Percentiles rank a stretch among this genome's conserved stretches.
These are phyloP conservation scores for Lucilia cuprina DNA, from an alignment of 1,140 invertebrate species.

Conservation along the genomic window DNA sequence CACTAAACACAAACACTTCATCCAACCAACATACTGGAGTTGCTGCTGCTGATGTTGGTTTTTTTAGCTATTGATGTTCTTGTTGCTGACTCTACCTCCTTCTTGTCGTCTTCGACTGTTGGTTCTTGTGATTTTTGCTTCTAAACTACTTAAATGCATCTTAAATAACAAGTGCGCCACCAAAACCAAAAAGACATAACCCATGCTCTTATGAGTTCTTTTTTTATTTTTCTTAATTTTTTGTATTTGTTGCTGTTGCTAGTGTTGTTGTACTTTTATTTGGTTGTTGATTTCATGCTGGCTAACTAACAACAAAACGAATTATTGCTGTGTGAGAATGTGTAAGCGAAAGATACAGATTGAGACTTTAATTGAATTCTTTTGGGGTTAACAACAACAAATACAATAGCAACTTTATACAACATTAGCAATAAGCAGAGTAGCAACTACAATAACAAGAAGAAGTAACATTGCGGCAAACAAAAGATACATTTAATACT, in stretches of 20 bases:
- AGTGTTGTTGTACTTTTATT: not conserved
- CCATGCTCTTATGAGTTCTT: conserved; percentile 13
- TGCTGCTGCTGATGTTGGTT: not conserved
- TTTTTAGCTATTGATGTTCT: not conserved
- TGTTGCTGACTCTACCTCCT: not conserved
- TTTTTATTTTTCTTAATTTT: not conserved
- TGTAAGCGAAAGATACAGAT: conserved; percentile 14
- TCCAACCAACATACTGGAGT: not conserved
- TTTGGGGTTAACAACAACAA: conserved; percentile 23
- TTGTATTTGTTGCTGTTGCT: no score
- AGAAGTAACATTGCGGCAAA: not conserved
- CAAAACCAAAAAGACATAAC: conserved; percentile 2
- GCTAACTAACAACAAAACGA: conserved; percentile 10
- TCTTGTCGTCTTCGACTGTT: not conserved
- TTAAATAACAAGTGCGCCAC: conserved; percentile 17
- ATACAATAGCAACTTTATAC: conserved; percentile 19
- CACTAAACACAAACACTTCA: no score
- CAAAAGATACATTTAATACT: conserved; percentile 10
- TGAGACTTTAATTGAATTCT: conserved; percentile 17
- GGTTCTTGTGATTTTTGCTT: not conserved
- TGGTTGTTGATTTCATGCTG: conserved; percentile 17
- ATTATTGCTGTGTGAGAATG: conserved; percentile 10
- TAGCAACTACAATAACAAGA: not conserved
- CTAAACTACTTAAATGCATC: conserved; percentile 17
- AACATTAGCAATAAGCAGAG: not conserved